Conservation (phyloP, 1,140 invertebrate species). For the Lethocerus indicus region DNA sequence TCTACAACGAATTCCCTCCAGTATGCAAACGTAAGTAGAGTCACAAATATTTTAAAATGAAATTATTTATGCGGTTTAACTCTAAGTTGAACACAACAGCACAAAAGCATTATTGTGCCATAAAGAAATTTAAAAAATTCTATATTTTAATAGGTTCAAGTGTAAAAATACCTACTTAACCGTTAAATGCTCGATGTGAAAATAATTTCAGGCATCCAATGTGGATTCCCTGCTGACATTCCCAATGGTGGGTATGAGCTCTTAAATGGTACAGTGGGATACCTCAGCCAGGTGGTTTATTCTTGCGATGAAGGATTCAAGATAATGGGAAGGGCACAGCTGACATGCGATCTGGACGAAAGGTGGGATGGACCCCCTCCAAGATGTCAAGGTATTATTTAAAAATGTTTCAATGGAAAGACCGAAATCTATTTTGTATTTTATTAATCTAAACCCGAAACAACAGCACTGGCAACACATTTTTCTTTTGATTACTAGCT, state of each 20-base stretch:
- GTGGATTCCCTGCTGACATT: conserved; percentile 74
- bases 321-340: conserved; percentile 57
- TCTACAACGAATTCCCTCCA: conserved; percentile 85
- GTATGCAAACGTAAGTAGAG: conserved; percentile 77
- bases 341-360: conserved; percentile 83
- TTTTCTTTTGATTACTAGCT: conserved; percentile 28
- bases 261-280: conserved; percentile 67
- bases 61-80: background rate
- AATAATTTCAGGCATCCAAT: conserved; percentile 54
- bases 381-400: conserved; percentile 54
- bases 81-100: background rate
- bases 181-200: no score
- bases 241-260: conserved; percentile 62
- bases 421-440: background rate
- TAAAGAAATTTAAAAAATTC: background rate
- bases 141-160: background rate
- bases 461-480: background rate
- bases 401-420: background rate
- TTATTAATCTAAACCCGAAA: background rate
- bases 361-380: conserved; percentile 88
- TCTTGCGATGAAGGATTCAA: conserved; percentile 66
- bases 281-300: conserved; percentile 72
- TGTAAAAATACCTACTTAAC: no score
- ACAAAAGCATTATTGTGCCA: no score
- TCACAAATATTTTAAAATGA: background rate